Base-by-base conservation (phyloP, 2,888 invertebrate species). In the Cephus pygmeus region DNA sequence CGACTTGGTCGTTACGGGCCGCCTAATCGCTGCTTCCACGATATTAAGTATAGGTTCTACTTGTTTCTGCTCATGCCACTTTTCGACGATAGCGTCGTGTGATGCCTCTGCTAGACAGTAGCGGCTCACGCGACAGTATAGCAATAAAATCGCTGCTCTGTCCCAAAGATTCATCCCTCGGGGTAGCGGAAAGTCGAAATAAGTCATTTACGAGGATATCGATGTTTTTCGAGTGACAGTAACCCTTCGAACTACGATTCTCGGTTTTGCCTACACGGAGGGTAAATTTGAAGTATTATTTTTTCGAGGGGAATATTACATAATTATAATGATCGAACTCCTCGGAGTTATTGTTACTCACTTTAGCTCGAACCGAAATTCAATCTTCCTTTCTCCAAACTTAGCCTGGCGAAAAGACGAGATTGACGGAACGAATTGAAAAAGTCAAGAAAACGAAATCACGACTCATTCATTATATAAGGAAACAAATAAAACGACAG, bases 41-140 rank as follows among this genome's bases (percentile, higher is more conserved):
- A 85, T 87, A 87, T 85, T 83, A 85, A 83, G 81, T 79, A 81
- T 82, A 78, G 83, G 75, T 81, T 80, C 81, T 40, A 79, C 74
- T 34, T 36, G 74, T 74, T 34, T 74, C 74, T 74, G 23, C 74
- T 33, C 74, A 9, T 56, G 56, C 15, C 56, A 56, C 56, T 56
- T 23, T 56, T 23, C 23, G 56, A 56, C 9, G 56, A 56, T 56
- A 56, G 23, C 56, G 23, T 36, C 75, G 30, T 68, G 30, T 6
- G 56, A 56, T 74, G 12, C 73, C 75, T 80, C 75, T 73, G 79
- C 76, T 78, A 75, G 79, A 81, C 82, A 69, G 77, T 82, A 77
- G 78, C 69, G 31, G 79, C 77, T 79, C 81, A 82, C 36, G n/a
- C 74, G 74, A 31, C 34, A 35, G 74, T 74, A 34, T 35, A 74